These are phyloP conservation scores for Rattus rattus DNA, from an alignment of 2,113 vertebrate genomes.

Conservation along the genomic window DNA sequence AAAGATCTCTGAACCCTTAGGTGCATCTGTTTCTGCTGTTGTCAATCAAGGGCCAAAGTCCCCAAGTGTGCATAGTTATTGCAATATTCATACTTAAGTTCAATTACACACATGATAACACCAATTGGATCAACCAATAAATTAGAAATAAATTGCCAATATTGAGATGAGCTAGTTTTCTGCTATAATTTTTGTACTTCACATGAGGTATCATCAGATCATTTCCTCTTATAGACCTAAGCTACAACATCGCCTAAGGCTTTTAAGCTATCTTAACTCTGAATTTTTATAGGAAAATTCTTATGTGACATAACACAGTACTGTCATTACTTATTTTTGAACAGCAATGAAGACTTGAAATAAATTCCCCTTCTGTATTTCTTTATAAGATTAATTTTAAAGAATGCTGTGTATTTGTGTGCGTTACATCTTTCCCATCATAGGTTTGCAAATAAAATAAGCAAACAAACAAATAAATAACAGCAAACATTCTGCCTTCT, in stretches of 20 bases:
- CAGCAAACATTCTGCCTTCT: background rate
- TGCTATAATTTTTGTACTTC: background rate
- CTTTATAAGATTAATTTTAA: constrained; percentile 14
- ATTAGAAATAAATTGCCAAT: background rate
- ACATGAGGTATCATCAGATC: background rate
- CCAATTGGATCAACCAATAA: background rate
- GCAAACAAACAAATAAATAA: background rate
- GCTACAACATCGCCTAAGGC: background rate
- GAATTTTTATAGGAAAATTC: background rate
- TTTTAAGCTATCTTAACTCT: background rate
- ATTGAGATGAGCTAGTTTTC: background rate
- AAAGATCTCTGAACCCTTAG: background rate
- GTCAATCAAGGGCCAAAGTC: background rate
- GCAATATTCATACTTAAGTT: background rate
- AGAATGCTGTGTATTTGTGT: background rate
- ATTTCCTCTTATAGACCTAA: background rate
- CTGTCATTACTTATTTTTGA: background rate
- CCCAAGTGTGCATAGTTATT: background rate
- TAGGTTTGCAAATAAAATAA: background rate
- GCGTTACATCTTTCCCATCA: background rate
- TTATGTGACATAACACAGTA: background rate
- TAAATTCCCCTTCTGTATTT: background rate
- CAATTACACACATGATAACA: background rate
- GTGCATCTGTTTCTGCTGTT: background rate
- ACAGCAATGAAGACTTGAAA: constrained; percentile 31